Percentiles rank a stretch among this genome's conserved stretches.
These are phyloP conservation scores for Limonius californicus DNA, from an alignment of 1,140 invertebrate genomes.

Conservation along the genomic window DNA sequence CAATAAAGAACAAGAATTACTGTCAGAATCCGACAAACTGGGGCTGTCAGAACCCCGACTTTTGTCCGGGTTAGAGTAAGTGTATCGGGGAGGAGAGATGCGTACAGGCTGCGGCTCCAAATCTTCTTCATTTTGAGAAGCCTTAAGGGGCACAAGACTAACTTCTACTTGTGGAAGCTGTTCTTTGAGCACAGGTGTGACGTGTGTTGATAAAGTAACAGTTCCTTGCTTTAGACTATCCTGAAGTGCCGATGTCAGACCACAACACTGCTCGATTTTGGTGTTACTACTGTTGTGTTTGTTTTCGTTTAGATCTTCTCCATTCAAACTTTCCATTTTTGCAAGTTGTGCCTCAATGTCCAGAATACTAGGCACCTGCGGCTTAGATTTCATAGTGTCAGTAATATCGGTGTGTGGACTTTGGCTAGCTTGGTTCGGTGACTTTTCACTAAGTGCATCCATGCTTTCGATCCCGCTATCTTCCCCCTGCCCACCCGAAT, in stretches of 20 bases:
- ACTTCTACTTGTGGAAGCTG: constrained; percentile 27
- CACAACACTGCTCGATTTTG: constrained; percentile 38
- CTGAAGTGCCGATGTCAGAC: constrained; percentile 39
- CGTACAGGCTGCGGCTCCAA: constrained; percentile 66
- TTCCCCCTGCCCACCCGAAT: constrained; percentile 61
- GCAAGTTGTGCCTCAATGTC: constrained; percentile 63
- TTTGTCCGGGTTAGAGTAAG: constrained; percentile 71
- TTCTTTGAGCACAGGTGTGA: constrained; percentile 1
- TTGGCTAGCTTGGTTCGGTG: constrained; percentile 75
- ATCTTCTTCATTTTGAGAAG: constrained; percentile 45
- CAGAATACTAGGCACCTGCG: constrained; percentile 55
- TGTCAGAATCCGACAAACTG: constrained; percentile 29
- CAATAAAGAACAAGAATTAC: constrained; percentile 28
- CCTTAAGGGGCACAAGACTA: constrained; percentile 22
- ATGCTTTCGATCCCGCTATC: constrained; percentile 91
- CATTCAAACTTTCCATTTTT: constrained; percentile 60
- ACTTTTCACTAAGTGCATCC: constrained; percentile 89
- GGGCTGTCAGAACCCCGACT: constrained; percentile 35
- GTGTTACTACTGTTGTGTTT: constrained; percentile 31
- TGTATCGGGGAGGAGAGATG: constrained; percentile 68
- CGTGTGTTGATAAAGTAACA: constrained; percentile 18
- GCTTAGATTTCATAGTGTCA: constrained; percentile 31
- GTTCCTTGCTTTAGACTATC: constrained; percentile 35
- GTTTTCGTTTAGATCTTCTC: constrained; percentile 46
- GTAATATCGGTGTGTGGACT: constrained; percentile 50